Conservation (phyloP, 37 sponge, comb jelly and placozoan species). For the Crambe crambe region DNA sequence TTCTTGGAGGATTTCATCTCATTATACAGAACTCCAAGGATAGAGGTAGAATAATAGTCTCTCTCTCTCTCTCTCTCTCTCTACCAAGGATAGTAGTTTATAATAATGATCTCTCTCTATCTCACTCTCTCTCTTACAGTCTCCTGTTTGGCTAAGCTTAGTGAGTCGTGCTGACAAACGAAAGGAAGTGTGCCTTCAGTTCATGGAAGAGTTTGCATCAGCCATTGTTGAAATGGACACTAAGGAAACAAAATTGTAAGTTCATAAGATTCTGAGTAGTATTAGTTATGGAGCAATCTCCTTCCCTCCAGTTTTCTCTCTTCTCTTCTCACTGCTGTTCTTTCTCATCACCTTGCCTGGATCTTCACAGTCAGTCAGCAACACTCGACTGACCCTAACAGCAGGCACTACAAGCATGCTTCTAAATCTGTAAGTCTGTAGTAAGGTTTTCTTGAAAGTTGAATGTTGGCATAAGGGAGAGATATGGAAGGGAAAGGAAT, state of each 20-base stretch:
- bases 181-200: constrained; percentile 33
- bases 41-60: constrained; percentile 26
- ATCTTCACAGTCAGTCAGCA: constrained; percentile 45
- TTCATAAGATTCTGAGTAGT: background rate
- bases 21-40: constrained; percentile 56
- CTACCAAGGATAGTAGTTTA: too few relatives aligned
- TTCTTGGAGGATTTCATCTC: constrained; percentile 47
- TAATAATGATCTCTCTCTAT: background rate
- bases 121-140: constrained; percentile 15
- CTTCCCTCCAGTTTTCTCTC: constrained; percentile 77
- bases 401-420: constrained; percentile 19
- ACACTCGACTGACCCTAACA: constrained; percentile 9
- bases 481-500: too few relatives aligned
- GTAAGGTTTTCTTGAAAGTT: background rate
- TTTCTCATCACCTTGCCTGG: constrained; percentile 83
- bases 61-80: background rate
- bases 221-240: constrained; percentile 55
- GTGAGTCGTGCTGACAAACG: constrained; percentile 32
- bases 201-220: constrained; percentile 52
- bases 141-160: constrained; percentile 70
- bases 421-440: constrained; percentile 58
- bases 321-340: constrained; percentile 64
- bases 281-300: background rate
- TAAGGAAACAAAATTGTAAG: constrained; percentile 81
- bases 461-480: too few relatives aligned